phyloP scores from a whole-genome alignment of 1,140 invertebrate species.

The Aphelenchoides avenae region DNA sequence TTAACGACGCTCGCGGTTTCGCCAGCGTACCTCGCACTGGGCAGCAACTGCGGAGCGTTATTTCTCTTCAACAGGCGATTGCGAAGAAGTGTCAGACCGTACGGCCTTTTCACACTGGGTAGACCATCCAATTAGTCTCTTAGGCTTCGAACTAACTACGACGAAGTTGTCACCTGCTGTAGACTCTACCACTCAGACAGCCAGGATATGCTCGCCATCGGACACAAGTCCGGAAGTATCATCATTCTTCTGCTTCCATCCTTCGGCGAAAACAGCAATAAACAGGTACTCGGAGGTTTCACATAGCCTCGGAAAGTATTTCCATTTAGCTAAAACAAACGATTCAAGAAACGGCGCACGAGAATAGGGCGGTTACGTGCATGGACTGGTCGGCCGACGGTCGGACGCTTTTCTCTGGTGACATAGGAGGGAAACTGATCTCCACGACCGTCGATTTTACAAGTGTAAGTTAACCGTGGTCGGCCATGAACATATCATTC shows the following conservation, averaged over 20 bases:
- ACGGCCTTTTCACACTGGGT: no score
- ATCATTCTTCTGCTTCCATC: slow-evolving; percentile 1
- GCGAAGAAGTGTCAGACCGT: slow-evolving; percentile 11
- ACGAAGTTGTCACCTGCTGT: not conserved
- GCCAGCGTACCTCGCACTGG: not conserved
- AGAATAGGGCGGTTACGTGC: not conserved
- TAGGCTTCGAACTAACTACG: not conserved
- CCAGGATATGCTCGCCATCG: slow-evolving; percentile 1
- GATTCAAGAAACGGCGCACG: slow-evolving; percentile 7
- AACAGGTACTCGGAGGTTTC: not conserved
- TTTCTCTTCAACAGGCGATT: slow-evolving; percentile 8
- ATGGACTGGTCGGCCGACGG: slow-evolving; percentile 6
- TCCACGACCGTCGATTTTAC: slow-evolving; percentile 7
- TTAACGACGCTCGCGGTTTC: not conserved
- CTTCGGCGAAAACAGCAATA: not conserved
- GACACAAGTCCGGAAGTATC: slow-evolving; percentile 1
- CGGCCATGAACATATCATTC: no score
- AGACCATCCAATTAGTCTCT: no score
- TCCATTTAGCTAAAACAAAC: slow-evolving; percentile 5
- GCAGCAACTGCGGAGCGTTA: slow-evolving; percentile 1
- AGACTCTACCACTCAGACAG: not conserved
- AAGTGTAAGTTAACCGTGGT: slow-evolving; percentile 5
- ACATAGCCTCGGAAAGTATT: no score
- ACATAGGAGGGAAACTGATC: slow-evolving; percentile 5
- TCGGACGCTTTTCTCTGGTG: not conserved